Evolutionary conservation across 2,113 vertebrate genomes (phyloP).

Genomic region (Alaudala cheleensis): DNA sequence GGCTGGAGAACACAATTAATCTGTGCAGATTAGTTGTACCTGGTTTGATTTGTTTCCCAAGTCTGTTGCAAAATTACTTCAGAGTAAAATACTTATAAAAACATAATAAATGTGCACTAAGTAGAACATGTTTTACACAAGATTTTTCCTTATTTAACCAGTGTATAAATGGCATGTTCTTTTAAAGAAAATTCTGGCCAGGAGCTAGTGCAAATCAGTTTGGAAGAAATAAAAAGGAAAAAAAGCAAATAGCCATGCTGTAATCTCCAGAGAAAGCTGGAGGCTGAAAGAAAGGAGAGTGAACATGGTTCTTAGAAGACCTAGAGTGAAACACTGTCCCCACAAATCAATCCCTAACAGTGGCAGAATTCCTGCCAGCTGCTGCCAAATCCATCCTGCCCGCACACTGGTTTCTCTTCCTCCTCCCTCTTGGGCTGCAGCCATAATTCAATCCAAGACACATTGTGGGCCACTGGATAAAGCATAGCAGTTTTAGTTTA

Average conservation of each 20-base stretch:
- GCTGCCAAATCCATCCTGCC: neutral
- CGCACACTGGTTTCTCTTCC: fast-evolving
- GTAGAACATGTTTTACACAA: neutral
- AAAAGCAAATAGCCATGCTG: neutral
- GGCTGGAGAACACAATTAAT: slow-evolving; percentile 74
- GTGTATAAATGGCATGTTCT: neutral
- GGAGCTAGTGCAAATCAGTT: neutral
- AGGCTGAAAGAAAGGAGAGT: neutral
- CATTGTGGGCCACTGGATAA: neutral
- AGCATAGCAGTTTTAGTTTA: neutral
- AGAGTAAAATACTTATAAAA: neutral
- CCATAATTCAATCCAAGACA: neutral
- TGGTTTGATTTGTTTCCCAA: slow-evolving; percentile 42
- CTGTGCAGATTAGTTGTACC: slow-evolving; percentile 68
- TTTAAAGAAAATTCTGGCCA: neutral
- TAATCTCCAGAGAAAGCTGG: neutral
- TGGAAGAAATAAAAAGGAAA: neutral
- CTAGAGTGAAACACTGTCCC: neutral
- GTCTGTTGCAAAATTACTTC: neutral
- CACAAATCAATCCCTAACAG: neutral
- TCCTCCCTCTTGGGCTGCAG: neutral
- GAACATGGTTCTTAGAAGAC: neutral
- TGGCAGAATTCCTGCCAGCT: neutral
- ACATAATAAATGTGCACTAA: neutral
- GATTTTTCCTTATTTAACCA: neutral